Conservation (phyloP, 2,888 invertebrate genomes). For the Theretra japonica region DNA sequence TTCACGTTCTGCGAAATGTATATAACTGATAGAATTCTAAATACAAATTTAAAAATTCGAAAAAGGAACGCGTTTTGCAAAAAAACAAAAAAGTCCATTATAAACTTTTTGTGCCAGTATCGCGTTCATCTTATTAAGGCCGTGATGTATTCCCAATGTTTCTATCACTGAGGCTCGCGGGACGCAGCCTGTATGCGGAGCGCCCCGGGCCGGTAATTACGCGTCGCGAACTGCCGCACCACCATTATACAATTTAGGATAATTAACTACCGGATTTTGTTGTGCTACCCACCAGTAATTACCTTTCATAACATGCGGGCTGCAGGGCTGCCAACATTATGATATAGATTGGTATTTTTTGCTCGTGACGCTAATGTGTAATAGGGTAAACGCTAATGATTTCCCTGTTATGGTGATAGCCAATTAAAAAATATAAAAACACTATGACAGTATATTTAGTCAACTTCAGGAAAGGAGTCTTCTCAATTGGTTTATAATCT, state of each 20-base stretch:
- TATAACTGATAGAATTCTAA: background rate
- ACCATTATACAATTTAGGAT: constrained; percentile 83
- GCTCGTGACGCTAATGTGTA: background rate
- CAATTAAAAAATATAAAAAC: no score
- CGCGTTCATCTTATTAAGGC: constrained; percentile 7
- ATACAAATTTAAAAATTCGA: background rate
- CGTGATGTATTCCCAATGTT: constrained; percentile 12
- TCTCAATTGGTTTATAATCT: no score
- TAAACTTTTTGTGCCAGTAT: background rate
- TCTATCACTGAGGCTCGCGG: constrained; percentile 7
- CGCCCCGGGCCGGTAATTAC: constrained; percentile 55
- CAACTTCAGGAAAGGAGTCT: no score
- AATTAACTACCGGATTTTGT: constrained; percentile 84
- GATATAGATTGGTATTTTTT: constrained; percentile 35
- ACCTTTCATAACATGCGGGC: constrained; percentile 76
- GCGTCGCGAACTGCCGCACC: constrained; percentile 70
- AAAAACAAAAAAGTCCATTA: background rate
- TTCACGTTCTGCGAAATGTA: no score
- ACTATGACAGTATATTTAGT: no score
- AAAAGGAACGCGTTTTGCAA: background rate
- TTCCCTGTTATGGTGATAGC: background rate
- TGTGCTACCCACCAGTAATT: constrained; percentile 73
- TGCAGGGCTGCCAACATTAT: constrained; percentile 27
- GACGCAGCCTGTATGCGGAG: constrained; percentile 31
- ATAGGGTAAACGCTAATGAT: background rate